Evolutionary conservation across 2,113 vertebrate species (phyloP).

Genomic region (Cyprinodon variegatus): DNA sequence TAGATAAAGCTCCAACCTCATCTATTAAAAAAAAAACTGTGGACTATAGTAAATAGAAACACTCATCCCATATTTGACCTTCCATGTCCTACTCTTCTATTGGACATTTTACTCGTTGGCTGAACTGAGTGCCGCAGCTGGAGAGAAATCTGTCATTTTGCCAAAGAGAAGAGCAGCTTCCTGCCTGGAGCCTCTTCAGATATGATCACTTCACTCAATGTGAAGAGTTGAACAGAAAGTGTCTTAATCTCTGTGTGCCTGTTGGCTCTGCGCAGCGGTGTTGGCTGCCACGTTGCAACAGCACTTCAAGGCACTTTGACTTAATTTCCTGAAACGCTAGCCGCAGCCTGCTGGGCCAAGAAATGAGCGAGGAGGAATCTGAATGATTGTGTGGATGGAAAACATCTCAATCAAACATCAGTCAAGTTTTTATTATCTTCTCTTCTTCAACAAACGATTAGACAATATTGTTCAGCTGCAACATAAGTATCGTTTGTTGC

Average conservation of each 20-base stretch:
- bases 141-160: slow-evolving; percentile 54
- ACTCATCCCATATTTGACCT: slow-evolving; percentile 5
- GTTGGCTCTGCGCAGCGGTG: slow-evolving; percentile 38
- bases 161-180: slow-evolving; percentile 42
- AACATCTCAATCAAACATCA: slow-evolving; percentile 18
- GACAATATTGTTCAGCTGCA: slow-evolving; percentile 24
- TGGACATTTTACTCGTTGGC: slow-evolving; percentile 50
- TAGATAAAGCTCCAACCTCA: background rate
- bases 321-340: slow-evolving; percentile 36
- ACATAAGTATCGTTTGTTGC: slow-evolving; percentile 12
- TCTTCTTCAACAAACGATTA: slow-evolving; percentile 33
- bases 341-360: slow-evolving; percentile 10
- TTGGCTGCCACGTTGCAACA: slow-evolving; percentile 34
- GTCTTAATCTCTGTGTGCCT: slow-evolving; percentile 42
- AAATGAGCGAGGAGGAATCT: slow-evolving; percentile 28
- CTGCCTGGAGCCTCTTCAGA: slow-evolving; percentile 59
- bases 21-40: background rate
- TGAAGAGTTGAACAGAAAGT: slow-evolving; percentile 54
- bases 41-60: background rate
- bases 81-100: slow-evolving; percentile 30
- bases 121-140: slow-evolving; percentile 60
- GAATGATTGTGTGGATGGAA: slow-evolving; percentile 12
- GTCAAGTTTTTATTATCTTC: slow-evolving; percentile 16
- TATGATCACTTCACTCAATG: slow-evolving; percentile 60
- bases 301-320: slow-evolving; percentile 33